Evolutionary conservation across 2,113 vertebrate genomes (phyloP).

Genomic region (Neolamprologus kungweensis): DNA sequence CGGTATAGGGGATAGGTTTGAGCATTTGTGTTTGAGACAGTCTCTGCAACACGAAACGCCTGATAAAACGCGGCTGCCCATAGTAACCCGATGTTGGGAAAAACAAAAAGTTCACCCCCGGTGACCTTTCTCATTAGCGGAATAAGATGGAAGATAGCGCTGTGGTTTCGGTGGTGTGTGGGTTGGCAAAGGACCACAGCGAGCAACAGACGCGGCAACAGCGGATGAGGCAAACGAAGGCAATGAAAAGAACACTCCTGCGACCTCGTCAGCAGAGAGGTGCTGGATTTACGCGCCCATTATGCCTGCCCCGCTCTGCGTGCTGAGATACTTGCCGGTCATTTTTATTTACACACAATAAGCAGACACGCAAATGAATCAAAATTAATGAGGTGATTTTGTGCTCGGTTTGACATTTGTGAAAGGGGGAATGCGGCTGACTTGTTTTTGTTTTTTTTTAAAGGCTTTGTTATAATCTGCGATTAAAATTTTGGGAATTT

Average conservation of each 20-base stretch:
- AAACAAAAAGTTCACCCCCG: constrained; percentile 42
- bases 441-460: background rate
- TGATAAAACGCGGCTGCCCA: background rate
- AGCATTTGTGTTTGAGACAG: background rate
- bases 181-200: background rate
- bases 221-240: background rate
- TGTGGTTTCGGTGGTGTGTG: background rate
- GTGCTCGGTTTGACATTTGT: background rate
- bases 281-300: background rate
- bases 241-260: background rate
- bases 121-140: constrained; percentile 58
- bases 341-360: background rate
- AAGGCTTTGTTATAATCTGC: background rate
- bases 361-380: background rate
- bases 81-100: constrained; percentile 30
- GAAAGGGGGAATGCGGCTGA: background rate
- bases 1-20: background rate
- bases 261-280: background rate
- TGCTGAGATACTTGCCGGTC: background rate
- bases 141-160: constrained; percentile 16
- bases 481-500: background rate
- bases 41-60: background rate
- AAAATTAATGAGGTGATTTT: background rate
- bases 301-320: background rate
- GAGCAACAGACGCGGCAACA: background rate